A percentile compares a stretch with the other conserved stretches of the same genome.
phyloP scores from a whole-genome alignment of 2,888 invertebrate genomes.

The Drosophila rubida region DNA sequence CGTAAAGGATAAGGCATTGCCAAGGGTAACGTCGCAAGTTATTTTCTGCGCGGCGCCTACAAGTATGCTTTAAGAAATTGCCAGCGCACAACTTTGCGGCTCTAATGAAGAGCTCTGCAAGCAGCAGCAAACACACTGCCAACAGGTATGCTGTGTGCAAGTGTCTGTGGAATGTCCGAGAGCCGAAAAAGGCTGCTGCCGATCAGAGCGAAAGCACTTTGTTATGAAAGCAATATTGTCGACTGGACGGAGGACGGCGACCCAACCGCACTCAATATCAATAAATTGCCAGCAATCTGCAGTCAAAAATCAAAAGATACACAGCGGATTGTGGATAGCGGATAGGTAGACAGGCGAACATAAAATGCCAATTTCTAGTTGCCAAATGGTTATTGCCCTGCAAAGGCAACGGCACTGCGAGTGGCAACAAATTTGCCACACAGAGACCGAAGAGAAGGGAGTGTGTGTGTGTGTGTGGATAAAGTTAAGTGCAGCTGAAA shows the following conservation, averaged over 20 bases:
- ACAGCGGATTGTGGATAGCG: conserved; percentile 47
- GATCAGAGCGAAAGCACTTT: conserved; percentile 44
- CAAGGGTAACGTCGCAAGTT: conserved; percentile 36
- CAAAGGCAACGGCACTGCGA: conserved; percentile 25
- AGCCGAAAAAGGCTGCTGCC: neutral
- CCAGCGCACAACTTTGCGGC: conserved; percentile 34
- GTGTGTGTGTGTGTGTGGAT: conserved; percentile 5
- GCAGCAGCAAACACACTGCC: too few relatives aligned
- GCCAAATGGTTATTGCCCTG: conserved; percentile 80
- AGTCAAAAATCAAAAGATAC: conserved; percentile 77
- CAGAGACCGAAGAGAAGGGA: neutral
- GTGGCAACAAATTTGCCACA: conserved; percentile 60
- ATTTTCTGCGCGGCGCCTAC: conserved; percentile 66
- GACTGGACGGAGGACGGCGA: conserved; percentile 1
- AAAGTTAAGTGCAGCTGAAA: conserved; percentile 63
- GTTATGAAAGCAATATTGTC: conserved; percentile 22
- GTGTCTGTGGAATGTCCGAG: conserved; percentile 27
- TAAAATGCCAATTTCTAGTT: conserved; percentile 82
- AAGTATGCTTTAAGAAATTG: conserved; percentile 73
- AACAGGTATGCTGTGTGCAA: conserved; percentile 36
- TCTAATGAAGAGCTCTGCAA: conserved; percentile 75
- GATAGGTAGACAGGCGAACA: conserved; percentile 64
- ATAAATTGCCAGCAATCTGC: conserved; percentile 74
- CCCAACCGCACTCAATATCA: conserved; percentile 70
- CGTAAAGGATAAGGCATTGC: conserved; percentile 16